Conservation (phyloP, 2,797 vertebrate species). For the Microctenopoma steveboyesi region DNA sequence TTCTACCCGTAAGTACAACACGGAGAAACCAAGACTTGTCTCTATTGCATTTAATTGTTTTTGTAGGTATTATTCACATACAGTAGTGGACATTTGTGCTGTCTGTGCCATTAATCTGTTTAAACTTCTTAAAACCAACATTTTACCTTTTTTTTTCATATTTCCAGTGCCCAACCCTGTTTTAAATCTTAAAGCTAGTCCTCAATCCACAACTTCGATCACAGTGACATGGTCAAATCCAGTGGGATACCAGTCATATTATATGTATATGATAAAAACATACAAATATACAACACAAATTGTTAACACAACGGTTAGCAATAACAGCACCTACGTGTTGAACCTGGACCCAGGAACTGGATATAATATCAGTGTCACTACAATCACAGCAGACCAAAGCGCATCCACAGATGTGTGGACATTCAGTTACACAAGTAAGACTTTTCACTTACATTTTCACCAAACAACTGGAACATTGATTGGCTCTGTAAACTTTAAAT, state of each 20-base stretch:
- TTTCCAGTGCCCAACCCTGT: constrained; percentile 76
- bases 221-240: constrained; percentile 63
- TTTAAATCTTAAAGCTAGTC: constrained; percentile 33
- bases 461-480: not conserved
- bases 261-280: constrained; percentile 55
- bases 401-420: constrained; percentile 20
- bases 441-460: not conserved
- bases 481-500: too few relatives aligned
- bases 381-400: constrained; percentile 29
- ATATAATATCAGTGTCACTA: constrained; percentile 63
- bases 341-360: constrained; percentile 62
- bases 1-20: constrained; percentile 67
- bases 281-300: rapidly evolving
- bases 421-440: constrained; percentile 73
- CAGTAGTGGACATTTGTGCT: too few relatives aligned
- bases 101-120: not conserved
- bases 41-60: not conserved
- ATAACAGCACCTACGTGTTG: constrained; percentile 7
- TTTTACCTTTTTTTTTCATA: not conserved
- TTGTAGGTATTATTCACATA: too few relatives aligned
- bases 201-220: constrained; percentile 49
- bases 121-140: not conserved
- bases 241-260: not conserved
- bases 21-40: not conserved
- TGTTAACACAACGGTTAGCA: rapidly evolving